Conservation (phyloP, 2,113 vertebrate species). For the Geococcyx californianus region DNA sequence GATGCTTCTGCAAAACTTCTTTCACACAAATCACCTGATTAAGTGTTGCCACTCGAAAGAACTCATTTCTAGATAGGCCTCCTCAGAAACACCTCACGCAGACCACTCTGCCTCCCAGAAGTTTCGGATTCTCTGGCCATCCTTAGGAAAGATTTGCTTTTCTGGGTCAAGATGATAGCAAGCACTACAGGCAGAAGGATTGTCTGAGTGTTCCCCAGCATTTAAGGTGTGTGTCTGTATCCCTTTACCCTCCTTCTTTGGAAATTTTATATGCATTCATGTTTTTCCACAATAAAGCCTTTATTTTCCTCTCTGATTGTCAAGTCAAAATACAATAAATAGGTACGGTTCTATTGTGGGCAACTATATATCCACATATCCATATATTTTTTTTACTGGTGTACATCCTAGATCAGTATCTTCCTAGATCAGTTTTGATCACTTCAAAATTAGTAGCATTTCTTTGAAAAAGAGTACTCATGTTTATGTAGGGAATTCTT, state of each 20-base stretch:
- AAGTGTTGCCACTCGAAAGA: not conserved
- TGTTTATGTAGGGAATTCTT: not conserved
- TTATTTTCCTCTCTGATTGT: not conserved
- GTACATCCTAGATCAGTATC: not conserved
- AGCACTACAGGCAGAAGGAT: not conserved
- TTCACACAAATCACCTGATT: not conserved
- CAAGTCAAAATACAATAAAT: not conserved
- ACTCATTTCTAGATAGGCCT: not conserved
- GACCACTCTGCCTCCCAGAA: not conserved
- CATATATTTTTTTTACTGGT: not conserved
- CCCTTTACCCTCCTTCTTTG: not conserved
- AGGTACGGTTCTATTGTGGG: not conserved
- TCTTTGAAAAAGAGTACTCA: not conserved
- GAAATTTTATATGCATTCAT: not conserved
- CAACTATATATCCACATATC: not conserved
- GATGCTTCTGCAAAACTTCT: not conserved
- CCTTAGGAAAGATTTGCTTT: not conserved
- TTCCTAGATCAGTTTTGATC: not conserved
- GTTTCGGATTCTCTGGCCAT: not conserved
- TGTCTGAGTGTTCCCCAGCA: rapidly evolving
- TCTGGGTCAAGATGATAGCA: not conserved
- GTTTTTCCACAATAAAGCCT: not conserved
- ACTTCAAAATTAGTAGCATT: not conserved
- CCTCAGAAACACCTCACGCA: not conserved
- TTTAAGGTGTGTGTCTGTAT: not conserved